A percentile compares a stretch with the other conserved stretches of the same genome.
Evolutionary conservation across 2,888 invertebrate species (phyloP).

Genomic region (Anodontia alba): DNA sequence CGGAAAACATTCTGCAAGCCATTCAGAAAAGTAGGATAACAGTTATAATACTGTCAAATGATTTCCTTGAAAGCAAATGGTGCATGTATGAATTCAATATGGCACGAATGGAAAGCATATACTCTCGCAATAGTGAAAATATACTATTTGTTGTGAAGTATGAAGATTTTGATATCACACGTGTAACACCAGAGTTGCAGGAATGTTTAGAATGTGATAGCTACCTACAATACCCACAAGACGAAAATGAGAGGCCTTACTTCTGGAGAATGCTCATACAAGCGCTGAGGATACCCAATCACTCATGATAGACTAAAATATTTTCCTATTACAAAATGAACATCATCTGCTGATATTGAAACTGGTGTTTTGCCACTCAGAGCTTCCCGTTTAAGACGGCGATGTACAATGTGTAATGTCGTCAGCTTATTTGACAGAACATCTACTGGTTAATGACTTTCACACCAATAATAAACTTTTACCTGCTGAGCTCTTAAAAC

Average conservation of each 20-base stretch:
- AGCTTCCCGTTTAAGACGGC: no score
- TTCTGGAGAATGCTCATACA: not conserved
- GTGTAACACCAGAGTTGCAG: constrained; percentile 29
- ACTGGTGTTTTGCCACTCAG: no score
- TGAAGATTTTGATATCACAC: constrained; percentile 13
- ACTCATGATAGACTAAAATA: no score
- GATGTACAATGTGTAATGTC: no score
- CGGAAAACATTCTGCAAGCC: constrained; percentile 63
- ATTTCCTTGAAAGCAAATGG: constrained; percentile 62
- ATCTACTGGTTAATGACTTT: no score
- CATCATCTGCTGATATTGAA: no score
- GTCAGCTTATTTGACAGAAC: no score
- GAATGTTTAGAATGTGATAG: constrained; percentile 24
- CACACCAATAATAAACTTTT: no score
- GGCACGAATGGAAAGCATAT: constrained; percentile 64
- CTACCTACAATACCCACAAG: not conserved
- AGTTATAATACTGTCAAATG: constrained; percentile 58
- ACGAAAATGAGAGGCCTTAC: not conserved
- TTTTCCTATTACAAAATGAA: no score
- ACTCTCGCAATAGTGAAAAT: constrained; percentile 25
- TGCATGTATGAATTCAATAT: constrained; percentile 71
- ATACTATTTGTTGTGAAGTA: constrained; percentile 29
- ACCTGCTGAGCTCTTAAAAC: no score
- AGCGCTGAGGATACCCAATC: no score
- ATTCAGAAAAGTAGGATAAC: constrained; percentile 65